These are phyloP conservation scores for Pegea sp. DNA, from an alignment of 23 tunicate species.

Conservation along the genomic window DNA sequence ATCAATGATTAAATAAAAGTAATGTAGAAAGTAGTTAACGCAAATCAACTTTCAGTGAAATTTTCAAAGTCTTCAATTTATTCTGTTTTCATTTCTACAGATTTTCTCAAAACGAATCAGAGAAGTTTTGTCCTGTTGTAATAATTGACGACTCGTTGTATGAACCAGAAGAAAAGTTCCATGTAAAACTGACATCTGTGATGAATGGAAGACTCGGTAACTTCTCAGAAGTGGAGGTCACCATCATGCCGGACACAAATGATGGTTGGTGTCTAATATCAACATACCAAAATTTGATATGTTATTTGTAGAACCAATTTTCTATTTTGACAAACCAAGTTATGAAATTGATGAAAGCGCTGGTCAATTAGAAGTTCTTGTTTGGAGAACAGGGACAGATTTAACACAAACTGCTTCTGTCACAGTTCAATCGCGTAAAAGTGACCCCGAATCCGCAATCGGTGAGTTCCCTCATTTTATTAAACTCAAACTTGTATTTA, in stretches of 20 bases:
- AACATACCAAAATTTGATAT: neutral
- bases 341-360: constrained; percentile 84
- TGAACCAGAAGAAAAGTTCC: constrained; percentile 58
- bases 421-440: constrained; percentile 65
- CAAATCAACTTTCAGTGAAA: too few relatives aligned
- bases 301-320: constrained; percentile 42
- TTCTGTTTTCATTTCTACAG: too few relatives aligned
- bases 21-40: too few relatives aligned
- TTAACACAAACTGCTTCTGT: constrained; percentile 66
- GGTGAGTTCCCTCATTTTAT: too few relatives aligned
- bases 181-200: constrained; percentile 62
- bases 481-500: too few relatives aligned
- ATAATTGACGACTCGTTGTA: constrained; percentile 94
- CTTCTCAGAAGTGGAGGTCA: constrained; percentile 27
- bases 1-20: too few relatives aligned
- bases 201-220: constrained; percentile 87
- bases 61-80: too few relatives aligned
- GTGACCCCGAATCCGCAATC: constrained; percentile 65
- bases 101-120: constrained; percentile 59
- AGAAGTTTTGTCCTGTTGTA: constrained; percentile 52
- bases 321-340: constrained; percentile 50
- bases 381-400: constrained; percentile 95
- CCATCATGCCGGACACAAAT: constrained; percentile 28
- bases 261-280: constrained; percentile 31
- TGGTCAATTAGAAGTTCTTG: constrained; percentile 72